These are phyloP conservation scores for Etia nguti DNA, from an alignment of 2,113 vertebrate species.

Conservation along the genomic window DNA sequence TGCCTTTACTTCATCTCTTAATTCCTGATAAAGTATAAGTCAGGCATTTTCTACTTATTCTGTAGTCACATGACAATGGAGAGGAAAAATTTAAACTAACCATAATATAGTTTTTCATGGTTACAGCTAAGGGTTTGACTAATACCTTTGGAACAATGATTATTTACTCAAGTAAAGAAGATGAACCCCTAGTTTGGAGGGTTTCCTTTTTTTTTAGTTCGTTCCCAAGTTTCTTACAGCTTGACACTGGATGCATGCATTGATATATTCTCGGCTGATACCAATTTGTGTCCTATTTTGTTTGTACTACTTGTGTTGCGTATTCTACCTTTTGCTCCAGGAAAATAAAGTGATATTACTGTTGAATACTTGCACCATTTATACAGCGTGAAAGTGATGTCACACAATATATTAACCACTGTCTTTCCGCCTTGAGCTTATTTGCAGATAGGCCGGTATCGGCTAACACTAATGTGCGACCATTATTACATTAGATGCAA, in stretches of 20 bases:
- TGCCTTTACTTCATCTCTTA: background rate
- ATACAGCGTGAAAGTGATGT: background rate
- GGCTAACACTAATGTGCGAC: background rate
- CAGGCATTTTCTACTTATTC: background rate
- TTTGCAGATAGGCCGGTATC: background rate
- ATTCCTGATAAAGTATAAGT: background rate
- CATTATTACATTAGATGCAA: background rate
- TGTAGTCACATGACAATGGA: background rate
- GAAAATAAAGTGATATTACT: background rate
- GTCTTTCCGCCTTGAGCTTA: background rate
- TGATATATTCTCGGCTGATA: background rate
- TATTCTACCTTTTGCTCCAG: background rate
- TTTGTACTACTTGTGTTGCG: background rate
- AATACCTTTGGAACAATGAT: background rate
- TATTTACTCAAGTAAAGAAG: background rate
- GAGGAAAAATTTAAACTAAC: background rate
- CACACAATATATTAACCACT: background rate
- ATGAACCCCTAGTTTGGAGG: background rate
- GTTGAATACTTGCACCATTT: background rate
- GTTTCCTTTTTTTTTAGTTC: background rate
- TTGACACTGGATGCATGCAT: background rate
- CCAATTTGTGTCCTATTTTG: background rate
- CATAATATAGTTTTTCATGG: background rate
- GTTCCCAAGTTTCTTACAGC: background rate
- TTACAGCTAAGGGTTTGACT: background rate